phyloP scores from a whole-genome alignment of 2,797 vertebrate species.

The Anguilla pacifica region DNA sequence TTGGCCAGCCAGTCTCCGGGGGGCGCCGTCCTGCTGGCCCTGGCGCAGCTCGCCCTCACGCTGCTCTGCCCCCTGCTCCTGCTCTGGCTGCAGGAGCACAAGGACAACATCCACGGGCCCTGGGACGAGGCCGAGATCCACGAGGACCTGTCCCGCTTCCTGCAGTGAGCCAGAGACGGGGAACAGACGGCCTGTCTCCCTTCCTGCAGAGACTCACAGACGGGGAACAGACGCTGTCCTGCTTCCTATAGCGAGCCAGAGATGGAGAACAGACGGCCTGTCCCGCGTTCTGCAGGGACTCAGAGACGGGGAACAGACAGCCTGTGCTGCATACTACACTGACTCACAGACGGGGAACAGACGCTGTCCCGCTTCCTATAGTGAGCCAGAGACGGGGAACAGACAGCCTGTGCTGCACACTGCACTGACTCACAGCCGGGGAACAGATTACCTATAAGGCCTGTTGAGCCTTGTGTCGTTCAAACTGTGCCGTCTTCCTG shows the following conservation, averaged over 20 bases:
- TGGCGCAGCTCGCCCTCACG: slow-evolving; percentile 78
- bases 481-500: not conserved
- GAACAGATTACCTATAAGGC: not conserved
- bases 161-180: slow-evolving; percentile 60
- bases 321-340: slow-evolving; percentile 79
- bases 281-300: not conserved
- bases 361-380: not conserved
- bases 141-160: slow-evolving; percentile 87
- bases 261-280: too few relatives aligned
- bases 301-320: not conserved
- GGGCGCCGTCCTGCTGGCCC: slow-evolving; percentile 79
- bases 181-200: slow-evolving; percentile 64
- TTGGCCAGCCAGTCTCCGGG: slow-evolving; percentile 76
- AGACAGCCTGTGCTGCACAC: slow-evolving; percentile 65
- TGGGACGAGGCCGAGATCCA: slow-evolving; percentile 98
- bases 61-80: slow-evolving; percentile 89
- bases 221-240: not conserved
- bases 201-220: slow-evolving; percentile 71
- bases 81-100: slow-evolving; percentile 86
- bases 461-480: not conserved
- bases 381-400: not conserved
- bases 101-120: slow-evolving; percentile 96
- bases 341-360: slow-evolving; percentile 40
- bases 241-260: not conserved
- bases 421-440: slow-evolving; percentile 60